Percentiles rank a stretch among this genome's conserved stretches.
These are phyloP conservation scores for Xestoiulus laeticollis DNA, from an alignment of 2,888 invertebrate species.

Conservation along the genomic window DNA sequence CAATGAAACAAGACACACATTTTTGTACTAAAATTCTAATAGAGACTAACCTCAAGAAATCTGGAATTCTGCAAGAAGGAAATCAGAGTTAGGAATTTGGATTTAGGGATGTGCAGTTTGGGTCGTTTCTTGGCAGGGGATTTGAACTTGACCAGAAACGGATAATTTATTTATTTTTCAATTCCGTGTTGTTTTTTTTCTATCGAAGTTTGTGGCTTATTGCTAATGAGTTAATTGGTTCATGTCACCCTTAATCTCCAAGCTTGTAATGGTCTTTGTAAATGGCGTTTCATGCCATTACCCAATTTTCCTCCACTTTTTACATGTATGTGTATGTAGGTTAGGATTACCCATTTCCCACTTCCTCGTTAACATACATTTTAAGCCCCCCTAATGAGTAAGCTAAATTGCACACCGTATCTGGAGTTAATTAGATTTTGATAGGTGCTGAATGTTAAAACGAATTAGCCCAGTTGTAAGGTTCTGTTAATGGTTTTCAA, in stretches of 20 bases:
- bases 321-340: too few relatives aligned
- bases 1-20: not conserved
- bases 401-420: not conserved
- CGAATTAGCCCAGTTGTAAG: not conserved
- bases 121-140: not conserved
- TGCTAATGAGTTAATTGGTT: slow-evolving; percentile 13
- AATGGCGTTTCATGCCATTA: not conserved
- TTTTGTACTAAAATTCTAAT: not conserved
- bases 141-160: not conserved
- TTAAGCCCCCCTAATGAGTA: not conserved
- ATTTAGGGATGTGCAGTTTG: not conserved
- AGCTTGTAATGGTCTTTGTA: not conserved
- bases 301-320: not conserved
- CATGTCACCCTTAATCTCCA: not conserved
- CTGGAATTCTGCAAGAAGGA: not conserved
- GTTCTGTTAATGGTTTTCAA: not conserved
- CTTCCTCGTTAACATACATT: not conserved
- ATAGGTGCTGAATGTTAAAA: not conserved
- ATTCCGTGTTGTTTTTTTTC: not conserved
- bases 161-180: not conserved
- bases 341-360: slow-evolving; percentile 3
- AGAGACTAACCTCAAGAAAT: not conserved
- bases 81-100: not conserved
- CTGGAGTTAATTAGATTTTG: not conserved
- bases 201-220: not conserved